These are phyloP conservation scores for Rhea pennata DNA, from an alignment of 2,113 vertebrate genomes.

Conservation along the genomic window DNA sequence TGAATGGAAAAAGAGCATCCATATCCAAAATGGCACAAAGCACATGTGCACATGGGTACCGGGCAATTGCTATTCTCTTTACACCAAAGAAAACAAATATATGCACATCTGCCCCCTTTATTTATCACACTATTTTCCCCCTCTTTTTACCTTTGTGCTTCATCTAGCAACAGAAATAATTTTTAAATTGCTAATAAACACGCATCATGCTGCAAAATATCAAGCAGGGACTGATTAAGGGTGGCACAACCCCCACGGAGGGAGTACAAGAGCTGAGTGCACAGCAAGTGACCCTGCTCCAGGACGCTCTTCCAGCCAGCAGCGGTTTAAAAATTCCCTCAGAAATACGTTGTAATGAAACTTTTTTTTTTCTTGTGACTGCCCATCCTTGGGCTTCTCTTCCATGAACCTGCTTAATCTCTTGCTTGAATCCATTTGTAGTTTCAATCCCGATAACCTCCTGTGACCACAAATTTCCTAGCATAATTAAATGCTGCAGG, in stretches of 20 bases:
- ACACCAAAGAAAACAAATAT: neutral
- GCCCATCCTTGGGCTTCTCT: neutral
- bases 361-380: neutral
- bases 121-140: neutral
- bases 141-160: neutral
- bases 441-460: neutral
- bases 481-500: neutral
- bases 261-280: neutral
- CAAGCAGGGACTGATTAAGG: neutral
- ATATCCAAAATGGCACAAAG: neutral
- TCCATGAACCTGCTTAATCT: neutral
- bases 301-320: neutral
- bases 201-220: neutral
- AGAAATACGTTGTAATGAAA: neutral
- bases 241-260: neutral
- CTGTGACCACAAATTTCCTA: neutral
- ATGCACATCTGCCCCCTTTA: neutral
- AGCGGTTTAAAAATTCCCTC: neutral
- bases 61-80: neutral
- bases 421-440: neutral
- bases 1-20: neutral
- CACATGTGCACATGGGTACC: rapidly evolving
- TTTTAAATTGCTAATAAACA: neutral
- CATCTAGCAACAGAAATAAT: neutral
- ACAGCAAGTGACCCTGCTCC: neutral